Conservation (phyloP, 2,797 vertebrate genomes). For the Pantherophis vulpinus region DNA sequence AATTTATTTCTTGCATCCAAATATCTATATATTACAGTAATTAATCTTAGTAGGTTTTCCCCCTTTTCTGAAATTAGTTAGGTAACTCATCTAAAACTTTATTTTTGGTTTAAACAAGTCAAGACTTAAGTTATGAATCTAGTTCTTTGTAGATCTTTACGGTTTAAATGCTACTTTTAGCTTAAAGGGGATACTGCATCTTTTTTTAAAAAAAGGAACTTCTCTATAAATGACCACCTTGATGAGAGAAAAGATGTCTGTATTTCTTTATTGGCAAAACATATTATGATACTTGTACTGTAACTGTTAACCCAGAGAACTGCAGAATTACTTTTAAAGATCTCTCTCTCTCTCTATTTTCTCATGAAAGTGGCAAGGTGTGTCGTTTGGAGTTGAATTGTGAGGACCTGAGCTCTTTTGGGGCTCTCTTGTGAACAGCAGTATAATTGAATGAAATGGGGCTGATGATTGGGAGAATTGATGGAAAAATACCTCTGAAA, state of each 20-base stretch:
- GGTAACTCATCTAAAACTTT: neutral
- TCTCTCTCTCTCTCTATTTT: conserved; percentile 22
- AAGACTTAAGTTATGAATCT: conserved; percentile 41
- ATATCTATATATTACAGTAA: conserved; percentile 28
- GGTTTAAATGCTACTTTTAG: conserved; percentile 44
- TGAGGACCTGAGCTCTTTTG: conserved; percentile 49
- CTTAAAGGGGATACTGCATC: conserved; percentile 68
- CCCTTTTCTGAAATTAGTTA: conserved; percentile 38
- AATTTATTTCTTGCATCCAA: conserved; percentile 44
- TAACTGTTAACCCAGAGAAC: conserved; percentile 40
- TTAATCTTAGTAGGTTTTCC: conserved; percentile 14
- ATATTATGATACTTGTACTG: conserved; percentile 39
- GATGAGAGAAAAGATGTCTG: conserved; percentile 48
- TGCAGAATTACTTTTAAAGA: conserved; percentile 39
- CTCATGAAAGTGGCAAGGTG: conserved; percentile 34
- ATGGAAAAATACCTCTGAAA: conserved; percentile 85
- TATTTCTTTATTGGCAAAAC: conserved; percentile 30
- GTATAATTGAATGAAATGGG: conserved; percentile 63
- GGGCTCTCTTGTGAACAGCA: conserved; percentile 51
- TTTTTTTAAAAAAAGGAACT: conserved; percentile 45
- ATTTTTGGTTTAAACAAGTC: neutral
- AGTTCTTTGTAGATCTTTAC: conserved; percentile 36
- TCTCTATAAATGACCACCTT: conserved; percentile 69
- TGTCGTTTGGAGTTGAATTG: conserved; percentile 62
- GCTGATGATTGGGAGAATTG: conserved; percentile 70